phyloP scores from a whole-genome alignment of 2,888 invertebrate genomes.

The Amblyteles armatorius region DNA sequence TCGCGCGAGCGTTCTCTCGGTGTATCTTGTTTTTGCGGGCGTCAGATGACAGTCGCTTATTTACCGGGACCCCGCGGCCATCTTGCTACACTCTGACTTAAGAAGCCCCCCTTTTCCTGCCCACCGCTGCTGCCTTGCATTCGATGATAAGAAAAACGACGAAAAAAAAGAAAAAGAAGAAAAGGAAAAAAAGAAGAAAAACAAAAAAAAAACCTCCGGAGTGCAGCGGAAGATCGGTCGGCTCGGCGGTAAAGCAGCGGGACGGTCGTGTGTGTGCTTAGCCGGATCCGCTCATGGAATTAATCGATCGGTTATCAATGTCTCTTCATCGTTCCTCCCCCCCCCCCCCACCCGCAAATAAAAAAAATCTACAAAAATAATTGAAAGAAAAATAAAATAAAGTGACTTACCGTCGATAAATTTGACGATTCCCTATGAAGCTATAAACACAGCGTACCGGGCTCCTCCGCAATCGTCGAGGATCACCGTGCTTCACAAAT shows the following conservation, averaged over 20 bases:
- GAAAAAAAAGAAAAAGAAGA: constrained; percentile 50
- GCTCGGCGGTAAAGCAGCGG: constrained; percentile 59
- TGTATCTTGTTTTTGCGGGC: constrained; percentile 84
- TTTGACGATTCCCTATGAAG: constrained; percentile 56
- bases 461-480: not conserved
- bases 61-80: constrained; percentile 83
- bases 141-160: constrained; percentile 66
- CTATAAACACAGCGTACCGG: constrained; percentile 21
- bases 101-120: constrained; percentile 75
- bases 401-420: constrained; percentile 30
- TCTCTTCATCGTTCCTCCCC: constrained; percentile 47
- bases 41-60: constrained; percentile 84
- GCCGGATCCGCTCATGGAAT: constrained; percentile 70
- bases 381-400: constrained; percentile 22
- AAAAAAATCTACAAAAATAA: not conserved
- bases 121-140: constrained; percentile 62
- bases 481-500: not conserved
- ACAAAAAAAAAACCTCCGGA: constrained; percentile 24
- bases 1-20: constrained; percentile 69
- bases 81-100: constrained; percentile 82
- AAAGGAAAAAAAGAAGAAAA: too few relatives aligned
- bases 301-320: constrained; percentile 82
- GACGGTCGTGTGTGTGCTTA: constrained; percentile 48
- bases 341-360: constrained; percentile 1
- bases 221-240: constrained; percentile 64